phyloP scores from a whole-genome alignment of 2,113 vertebrate species.

The Dolichotis patagonum region DNA sequence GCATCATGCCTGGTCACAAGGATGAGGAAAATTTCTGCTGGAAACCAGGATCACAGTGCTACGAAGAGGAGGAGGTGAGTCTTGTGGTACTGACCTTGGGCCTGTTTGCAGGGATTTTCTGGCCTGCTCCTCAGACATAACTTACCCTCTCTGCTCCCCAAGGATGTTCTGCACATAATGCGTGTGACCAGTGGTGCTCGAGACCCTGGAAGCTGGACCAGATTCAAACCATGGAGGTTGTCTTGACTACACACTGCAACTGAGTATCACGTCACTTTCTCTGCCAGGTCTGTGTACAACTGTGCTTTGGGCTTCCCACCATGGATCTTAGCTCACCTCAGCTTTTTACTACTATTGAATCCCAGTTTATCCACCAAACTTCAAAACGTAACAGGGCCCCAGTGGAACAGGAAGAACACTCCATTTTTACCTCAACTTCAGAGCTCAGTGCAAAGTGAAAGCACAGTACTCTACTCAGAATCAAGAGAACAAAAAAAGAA shows the following conservation, averaged over 20 bases:
- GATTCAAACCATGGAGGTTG: slow-evolving; percentile 29
- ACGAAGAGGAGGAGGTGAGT: background rate
- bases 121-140: background rate
- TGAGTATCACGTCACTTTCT: background rate
- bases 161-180: background rate
- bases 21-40: background rate
- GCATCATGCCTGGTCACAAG: background rate
- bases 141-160: background rate
- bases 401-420: background rate
- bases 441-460: background rate
- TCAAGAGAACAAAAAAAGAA: no score
- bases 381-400: background rate
- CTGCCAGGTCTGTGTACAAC: background rate
- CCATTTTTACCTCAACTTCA: background rate
- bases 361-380: background rate
- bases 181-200: fast-evolving
- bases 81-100: background rate
- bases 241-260: background rate
- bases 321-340: background rate
- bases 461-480: background rate
- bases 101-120: background rate
- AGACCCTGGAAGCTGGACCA: background rate
- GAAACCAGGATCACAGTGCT: background rate
- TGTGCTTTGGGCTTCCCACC: slow-evolving; percentile 31
- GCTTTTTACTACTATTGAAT: background rate